Evolutionary conservation across 2,797 vertebrate species (phyloP), one percentile per base, ranked within the genome.

Genomic region (Podargus strigoides): DNA sequence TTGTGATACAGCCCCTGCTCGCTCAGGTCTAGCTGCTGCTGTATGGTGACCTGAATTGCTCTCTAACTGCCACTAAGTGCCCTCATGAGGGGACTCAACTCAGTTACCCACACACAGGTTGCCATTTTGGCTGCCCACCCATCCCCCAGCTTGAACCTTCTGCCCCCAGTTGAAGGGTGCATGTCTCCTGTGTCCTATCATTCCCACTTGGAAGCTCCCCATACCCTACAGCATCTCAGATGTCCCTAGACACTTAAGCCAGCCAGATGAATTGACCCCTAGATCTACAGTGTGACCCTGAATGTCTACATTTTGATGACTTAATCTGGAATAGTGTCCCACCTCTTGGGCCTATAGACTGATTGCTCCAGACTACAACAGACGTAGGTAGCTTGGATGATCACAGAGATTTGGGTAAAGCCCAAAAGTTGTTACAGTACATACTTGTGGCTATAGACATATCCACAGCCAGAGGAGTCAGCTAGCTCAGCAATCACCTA

Each of bases 1-100:
- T 30, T 74, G 41, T 49, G 39, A 23, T 15, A 28, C 11, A 67
- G 41, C 37, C 22, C 8, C 36, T 24, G 10, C 22, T 12, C 10
- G 39, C 26, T 85, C 59, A 52, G 46, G 50, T 20, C 59, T n/a
- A n/a, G n/a, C 59, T 73, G 53, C 30, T 10, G 14, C 20, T 14
- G 14, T 3, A 52, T 20, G 44, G n/a, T 16, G n/a, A 52, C 1
- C 1, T 3, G 7, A 78, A 66, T 66, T 2, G 2, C 49, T 42
- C 64, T 49, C 21, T 9, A 22, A 59, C 26, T 26, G 55, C 32
- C 67, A 42, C 53, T 6, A 13, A 74, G 12, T 15, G 19, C 10
- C 12, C 34, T 37, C 30, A 52, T 16, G 46, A 42, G 24, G 36
- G 64, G 50, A 73, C 12, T 69, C 27, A 23, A n/a, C 23, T n/a